Base-by-base conservation (phyloP, 2,797 vertebrate genomes). In the Gastrophryne carolinensis region DNA sequence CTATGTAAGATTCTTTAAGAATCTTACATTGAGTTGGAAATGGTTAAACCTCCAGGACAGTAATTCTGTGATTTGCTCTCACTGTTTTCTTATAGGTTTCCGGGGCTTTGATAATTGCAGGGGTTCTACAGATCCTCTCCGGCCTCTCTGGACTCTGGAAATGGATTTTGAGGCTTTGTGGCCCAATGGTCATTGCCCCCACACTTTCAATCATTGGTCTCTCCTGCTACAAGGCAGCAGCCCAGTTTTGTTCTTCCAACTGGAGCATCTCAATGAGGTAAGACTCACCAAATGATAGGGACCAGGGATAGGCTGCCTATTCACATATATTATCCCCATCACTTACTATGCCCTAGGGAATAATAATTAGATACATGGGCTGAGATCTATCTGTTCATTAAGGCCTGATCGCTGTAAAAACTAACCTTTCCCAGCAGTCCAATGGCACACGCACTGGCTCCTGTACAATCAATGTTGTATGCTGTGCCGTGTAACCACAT, bases 171-270 rank as follows among this genome's bases (percentile, higher is more conserved):
- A 58, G 0, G 58, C 83, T 29, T 74, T 92, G 90, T 0, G 90
- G 93, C 19, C 94, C 94, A 13, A 88, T 95, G 86, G 91, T 94
- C 17, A 82, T 94, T 83, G 92, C 94, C 0, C 93, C 93, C 4
- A 86, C 88, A 53, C 87, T 94, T 52, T 89, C 91, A 62, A 85
- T 95, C 72, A 89, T 93, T 0, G 93, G 93, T 1, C 86, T 94
- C 9, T 93, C 92, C 0, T 81, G 89, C 7, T 92, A 94, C 86
- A 92, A 87, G 63, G 90, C 93, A 71, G 91, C 91, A 0, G 91
- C 92, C 37, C 84, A 90, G 62, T 88, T 94, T 76, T 94, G 93
- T 79, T 93, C 92, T 1, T 78, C 88, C 64, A 92, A 85, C 82
- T 95, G 94, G 94, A 89, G 86, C 0, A 58, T 95, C 70, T 87